phyloP scores from a whole-genome alignment of 2,888 invertebrate genomes.

The Leptinotarsa tumamoca region DNA sequence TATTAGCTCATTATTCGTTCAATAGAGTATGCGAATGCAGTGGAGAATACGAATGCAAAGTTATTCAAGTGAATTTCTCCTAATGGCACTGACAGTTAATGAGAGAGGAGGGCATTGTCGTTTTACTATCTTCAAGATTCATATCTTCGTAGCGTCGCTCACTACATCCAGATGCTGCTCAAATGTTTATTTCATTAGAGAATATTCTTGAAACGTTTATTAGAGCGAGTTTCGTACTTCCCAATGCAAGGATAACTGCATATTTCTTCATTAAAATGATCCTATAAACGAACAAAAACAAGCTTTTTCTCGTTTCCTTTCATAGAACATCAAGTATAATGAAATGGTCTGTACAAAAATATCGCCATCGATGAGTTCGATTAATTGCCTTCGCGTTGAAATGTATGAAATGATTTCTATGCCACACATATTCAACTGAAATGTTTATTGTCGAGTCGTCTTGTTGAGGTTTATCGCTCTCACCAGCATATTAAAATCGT shows the following conservation, averaged over 20 bases:
- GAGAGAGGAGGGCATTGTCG: conserved; percentile 15
- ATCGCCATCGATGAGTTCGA: conserved; percentile 1
- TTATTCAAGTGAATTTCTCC: conserved; percentile 17
- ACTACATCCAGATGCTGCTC: conserved; percentile 20
- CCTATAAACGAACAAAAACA: conserved; percentile 24
- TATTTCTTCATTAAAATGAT: conserved; percentile 15
- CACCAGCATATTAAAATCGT: too few relatives aligned
- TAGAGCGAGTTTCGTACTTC: conserved; percentile 9
- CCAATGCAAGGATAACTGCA: conserved; percentile 21
- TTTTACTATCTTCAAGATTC: conserved; percentile 23
- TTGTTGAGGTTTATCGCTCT: background rate
- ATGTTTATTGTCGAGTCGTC: background rate
- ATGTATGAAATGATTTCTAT: background rate
- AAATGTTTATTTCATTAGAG: conserved; percentile 23
- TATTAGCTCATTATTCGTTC: conserved; percentile 8
- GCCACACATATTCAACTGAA: conserved; percentile 10
- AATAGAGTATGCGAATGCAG: conserved; percentile 9
- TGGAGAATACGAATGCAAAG: conserved; percentile 11
- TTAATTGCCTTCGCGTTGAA: conserved; percentile 16
- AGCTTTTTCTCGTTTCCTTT: conserved; percentile 25
- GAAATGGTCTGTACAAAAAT: conserved; percentile 22
- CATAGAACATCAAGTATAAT: conserved; percentile 12
- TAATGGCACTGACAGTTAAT: conserved; percentile 20
- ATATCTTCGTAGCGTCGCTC: conserved; percentile 20
- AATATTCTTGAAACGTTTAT: conserved; percentile 26